Conservation (phyloP, 1,140 invertebrate genomes). For the Listronotus oregonensis region DNA sequence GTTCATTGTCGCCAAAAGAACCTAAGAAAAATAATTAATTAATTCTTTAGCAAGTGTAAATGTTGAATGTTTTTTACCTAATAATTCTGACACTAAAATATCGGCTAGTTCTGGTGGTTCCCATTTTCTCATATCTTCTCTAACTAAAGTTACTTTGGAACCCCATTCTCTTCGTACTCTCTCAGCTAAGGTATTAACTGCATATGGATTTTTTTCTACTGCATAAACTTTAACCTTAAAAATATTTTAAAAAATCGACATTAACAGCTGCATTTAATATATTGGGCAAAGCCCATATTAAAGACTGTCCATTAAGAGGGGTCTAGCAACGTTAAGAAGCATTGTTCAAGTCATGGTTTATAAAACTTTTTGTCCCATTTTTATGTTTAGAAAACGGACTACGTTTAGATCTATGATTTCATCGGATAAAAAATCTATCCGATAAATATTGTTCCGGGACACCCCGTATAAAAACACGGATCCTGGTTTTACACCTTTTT, state of each 20-base stretch:
- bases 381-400: too few species aligned
- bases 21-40: slow-evolving; percentile 57
- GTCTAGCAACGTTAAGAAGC: too few species aligned
- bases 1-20: slow-evolving; percentile 98
- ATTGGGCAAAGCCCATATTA: too few species aligned
- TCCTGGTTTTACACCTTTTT: too few species aligned
- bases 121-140: slow-evolving; percentile 91
- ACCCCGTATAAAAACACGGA: too few species aligned
- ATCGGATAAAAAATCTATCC: too few species aligned
- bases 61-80: slow-evolving; percentile 59
- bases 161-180: slow-evolving; percentile 83
- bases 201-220: slow-evolving; percentile 98
- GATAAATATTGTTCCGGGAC: too few species aligned
- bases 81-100: slow-evolving; percentile 94
- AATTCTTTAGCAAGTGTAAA: neutral
- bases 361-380: too few species aligned
- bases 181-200: slow-evolving; percentile 85
- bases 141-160: slow-evolving; percentile 68
- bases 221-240: slow-evolving; percentile 78
- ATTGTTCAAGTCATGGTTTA: too few species aligned
- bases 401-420: too few species aligned
- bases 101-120: slow-evolving; percentile 84
- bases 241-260: slow-evolving; percentile 8
- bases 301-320: too few species aligned
- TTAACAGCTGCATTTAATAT: neutral